phyloP scores from a whole-genome alignment of 2,888 invertebrate species.

The Chironomus riparius region DNA sequence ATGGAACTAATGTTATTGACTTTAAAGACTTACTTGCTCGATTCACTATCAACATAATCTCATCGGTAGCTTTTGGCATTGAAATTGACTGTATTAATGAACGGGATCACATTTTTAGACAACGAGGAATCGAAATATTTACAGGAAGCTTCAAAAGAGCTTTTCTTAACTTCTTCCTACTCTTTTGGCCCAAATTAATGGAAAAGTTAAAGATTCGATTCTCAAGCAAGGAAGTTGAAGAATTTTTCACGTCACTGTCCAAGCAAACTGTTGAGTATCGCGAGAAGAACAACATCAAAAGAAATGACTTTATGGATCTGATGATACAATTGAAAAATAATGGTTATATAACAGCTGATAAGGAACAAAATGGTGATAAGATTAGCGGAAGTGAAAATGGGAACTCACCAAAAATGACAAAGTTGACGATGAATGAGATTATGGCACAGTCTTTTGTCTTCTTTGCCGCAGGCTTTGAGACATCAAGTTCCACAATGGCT shows the following conservation, averaged over 20 bases:
- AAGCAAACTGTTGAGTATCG: conserved; percentile 41
- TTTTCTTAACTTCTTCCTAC: conserved; percentile 31
- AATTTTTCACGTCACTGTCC: background rate
- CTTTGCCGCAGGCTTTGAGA: conserved; percentile 35
- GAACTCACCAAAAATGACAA: background rate
- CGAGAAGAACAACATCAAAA: conserved; percentile 38
- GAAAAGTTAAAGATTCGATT: background rate
- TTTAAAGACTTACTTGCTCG: conserved; percentile 32
- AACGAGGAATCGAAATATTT: conserved; percentile 31
- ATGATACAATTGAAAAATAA: conserved; percentile 42
- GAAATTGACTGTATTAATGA: conserved; percentile 41
- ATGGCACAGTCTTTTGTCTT: background rate
- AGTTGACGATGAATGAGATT: background rate
- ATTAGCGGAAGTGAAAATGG: background rate
- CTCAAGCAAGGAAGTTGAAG: background rate
- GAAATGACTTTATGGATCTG: conserved; percentile 44
- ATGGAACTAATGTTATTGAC: conserved; percentile 34
- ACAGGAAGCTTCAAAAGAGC: conserved; percentile 30
- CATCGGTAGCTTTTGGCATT: conserved; percentile 43
- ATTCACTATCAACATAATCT: conserved; percentile 43
- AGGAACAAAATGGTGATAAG: background rate
- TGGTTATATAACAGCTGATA: background rate
- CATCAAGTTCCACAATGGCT: conserved; percentile 40
- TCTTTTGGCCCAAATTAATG: background rate
- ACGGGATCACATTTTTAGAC: conserved; percentile 19